A percentile compares a stretch with the other conserved stretches of the same genome.
Conservation (phyloP, 2,888 invertebrate genomes). For the Heliconius ismenius region DNA sequence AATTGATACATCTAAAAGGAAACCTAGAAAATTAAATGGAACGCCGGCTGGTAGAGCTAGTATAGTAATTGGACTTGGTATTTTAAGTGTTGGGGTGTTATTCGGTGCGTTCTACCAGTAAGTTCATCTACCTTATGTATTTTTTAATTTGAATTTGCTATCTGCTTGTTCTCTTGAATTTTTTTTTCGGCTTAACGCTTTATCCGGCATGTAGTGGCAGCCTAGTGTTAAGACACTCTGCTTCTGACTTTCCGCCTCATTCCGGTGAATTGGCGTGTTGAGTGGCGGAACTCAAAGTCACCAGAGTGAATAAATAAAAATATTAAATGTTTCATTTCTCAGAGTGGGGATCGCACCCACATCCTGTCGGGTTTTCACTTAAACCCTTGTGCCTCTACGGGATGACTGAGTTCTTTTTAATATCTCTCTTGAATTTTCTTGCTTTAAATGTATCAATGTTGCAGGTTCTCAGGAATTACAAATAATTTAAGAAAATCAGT, state of each 20-base stretch:
- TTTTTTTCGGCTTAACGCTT: too few relatives aligned
- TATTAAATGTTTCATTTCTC: background rate
- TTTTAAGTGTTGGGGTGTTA: conserved; percentile 68
- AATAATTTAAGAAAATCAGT: conserved; percentile 57
- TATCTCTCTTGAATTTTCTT: background rate
- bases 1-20: conserved; percentile 81
- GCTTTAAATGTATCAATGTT: conserved; percentile 46
- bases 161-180: too few relatives aligned
- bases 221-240: too few relatives aligned
- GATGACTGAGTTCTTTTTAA: too few relatives aligned
- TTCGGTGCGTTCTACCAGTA: conserved; percentile 78
- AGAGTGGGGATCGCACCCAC: too few relatives aligned
- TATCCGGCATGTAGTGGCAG: too few relatives aligned
- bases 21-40: conserved; percentile 85
- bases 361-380: too few relatives aligned
- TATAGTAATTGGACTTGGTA: conserved; percentile 77
- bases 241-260: too few relatives aligned
- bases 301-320: too few relatives aligned
- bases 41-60: conserved; percentile 83
- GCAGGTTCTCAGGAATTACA: conserved; percentile 58
- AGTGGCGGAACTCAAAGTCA: too few relatives aligned
- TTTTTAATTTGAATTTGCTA: background rate
- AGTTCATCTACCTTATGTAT: conserved; percentile 49
- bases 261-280: too few relatives aligned
- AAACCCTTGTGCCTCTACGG: too few relatives aligned